phyloP scores from a whole-genome alignment of 2,797 vertebrate genomes.

The Clamator glandarius region DNA sequence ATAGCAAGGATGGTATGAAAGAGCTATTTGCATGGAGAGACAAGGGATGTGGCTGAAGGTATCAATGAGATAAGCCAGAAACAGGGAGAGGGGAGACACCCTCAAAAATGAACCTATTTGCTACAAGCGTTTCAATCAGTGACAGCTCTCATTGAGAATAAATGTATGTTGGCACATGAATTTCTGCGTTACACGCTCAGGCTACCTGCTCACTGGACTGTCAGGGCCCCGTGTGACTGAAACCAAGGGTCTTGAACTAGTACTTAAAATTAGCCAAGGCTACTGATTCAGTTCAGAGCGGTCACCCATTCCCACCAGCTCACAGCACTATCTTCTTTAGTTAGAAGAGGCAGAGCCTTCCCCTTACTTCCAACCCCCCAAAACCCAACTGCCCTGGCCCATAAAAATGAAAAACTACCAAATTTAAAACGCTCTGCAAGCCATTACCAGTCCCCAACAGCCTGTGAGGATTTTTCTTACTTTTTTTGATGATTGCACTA shows the following conservation, averaged over 20 bases:
- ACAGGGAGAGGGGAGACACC: background rate
- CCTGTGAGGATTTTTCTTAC: background rate
- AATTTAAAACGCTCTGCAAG: background rate
- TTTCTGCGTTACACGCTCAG: background rate
- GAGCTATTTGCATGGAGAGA: background rate
- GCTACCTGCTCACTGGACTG: background rate
- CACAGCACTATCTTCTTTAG: background rate
- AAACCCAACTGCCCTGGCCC: background rate
- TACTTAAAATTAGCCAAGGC: background rate
- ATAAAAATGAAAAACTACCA: background rate
- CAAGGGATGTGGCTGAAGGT: background rate
- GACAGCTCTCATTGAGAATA: background rate
- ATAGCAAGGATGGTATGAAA: background rate
- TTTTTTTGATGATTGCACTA: background rate
- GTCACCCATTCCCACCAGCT: background rate
- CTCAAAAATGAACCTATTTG: background rate
- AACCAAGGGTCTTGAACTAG: background rate
- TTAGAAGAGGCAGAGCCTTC: background rate
- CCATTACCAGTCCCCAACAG: background rate
- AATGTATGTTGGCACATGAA: background rate
- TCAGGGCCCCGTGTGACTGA: background rate
- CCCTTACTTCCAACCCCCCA: background rate
- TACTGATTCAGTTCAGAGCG: background rate
- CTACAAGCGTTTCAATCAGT: background rate
- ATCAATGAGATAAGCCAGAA: background rate